phyloP scores from a whole-genome alignment of 1,140 invertebrate genomes.

The Drosophila littoralis region DNA sequence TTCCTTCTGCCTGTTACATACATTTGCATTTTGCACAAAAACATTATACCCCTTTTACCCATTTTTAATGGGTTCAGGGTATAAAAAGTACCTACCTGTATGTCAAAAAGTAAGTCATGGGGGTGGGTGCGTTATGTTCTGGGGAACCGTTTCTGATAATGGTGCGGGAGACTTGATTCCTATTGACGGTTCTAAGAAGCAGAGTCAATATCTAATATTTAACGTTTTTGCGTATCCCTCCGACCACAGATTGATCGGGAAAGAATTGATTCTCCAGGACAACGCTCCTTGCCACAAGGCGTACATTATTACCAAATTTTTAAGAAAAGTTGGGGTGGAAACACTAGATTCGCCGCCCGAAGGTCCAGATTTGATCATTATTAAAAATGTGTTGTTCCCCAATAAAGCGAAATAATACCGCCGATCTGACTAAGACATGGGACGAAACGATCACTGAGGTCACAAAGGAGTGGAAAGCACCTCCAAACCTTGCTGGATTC shows the following conservation, averaged over 20 bases:
- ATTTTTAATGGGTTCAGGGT: too few relatives aligned
- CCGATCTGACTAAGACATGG: not conserved
- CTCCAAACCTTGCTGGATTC: conserved; percentile 3
- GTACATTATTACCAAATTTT: conserved; percentile 1
- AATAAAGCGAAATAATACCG: not conserved
- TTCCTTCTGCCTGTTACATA: too few relatives aligned
- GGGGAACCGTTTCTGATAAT: too few relatives aligned
- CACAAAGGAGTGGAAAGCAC: not conserved
- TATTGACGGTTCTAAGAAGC: too few relatives aligned
- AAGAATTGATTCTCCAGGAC: conserved; percentile 1
- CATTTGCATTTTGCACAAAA: too few relatives aligned
- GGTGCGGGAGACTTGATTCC: not conserved
- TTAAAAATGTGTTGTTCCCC: too few relatives aligned
- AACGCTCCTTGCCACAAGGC: conserved; percentile 17
- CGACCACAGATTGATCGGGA: not conserved
- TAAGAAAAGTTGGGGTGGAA: conserved; percentile 9
- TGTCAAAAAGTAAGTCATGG: conserved; percentile 30
- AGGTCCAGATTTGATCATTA: conserved; percentile 11
- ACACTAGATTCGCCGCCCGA: not conserved
- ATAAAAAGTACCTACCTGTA: too few relatives aligned
- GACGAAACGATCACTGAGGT: conserved; percentile 9
- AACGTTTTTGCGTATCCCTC: too few relatives aligned
- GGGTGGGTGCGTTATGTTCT: not conserved
- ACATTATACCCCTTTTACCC: too few relatives aligned
- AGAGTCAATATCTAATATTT: not conserved